Conservation (phyloP, 2,797 vertebrate species). For the Fratercula arctica region DNA sequence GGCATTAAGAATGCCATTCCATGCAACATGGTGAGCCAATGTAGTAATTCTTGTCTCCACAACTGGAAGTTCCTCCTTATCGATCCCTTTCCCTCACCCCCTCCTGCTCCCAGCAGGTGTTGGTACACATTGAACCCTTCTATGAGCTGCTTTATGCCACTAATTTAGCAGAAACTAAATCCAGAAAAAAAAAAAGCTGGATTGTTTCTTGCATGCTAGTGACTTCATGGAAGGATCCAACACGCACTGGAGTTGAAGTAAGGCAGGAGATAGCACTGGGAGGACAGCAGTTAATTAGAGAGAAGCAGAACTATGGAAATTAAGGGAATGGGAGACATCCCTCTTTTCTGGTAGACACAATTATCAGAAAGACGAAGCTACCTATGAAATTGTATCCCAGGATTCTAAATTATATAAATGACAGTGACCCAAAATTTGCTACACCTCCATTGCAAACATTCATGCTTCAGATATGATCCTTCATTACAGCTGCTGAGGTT, state of each 20-base stretch:
- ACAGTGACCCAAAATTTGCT: not conserved
- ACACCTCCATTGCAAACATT: not conserved
- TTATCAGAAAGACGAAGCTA: not conserved
- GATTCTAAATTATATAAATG: not conserved
- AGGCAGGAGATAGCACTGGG: not conserved
- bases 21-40: not conserved
- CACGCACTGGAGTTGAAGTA: not conserved
- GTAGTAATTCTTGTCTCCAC: not conserved
- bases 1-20: not conserved
- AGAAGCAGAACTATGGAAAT: not conserved
- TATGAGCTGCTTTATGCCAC: not conserved
- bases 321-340: not conserved
- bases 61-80: not conserved
- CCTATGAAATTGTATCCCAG: not conserved
- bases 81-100: accelerated
- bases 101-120: not conserved
- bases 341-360: not conserved
- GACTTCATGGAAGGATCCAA: not conserved
- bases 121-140: not conserved
- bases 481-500: not conserved
- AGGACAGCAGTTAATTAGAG: not conserved
- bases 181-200: not conserved
- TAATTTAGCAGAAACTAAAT: not conserved
- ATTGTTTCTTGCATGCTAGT: not conserved
- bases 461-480: not conserved